Evolutionary conservation across 2,113 vertebrate species (phyloP).

Genomic region (Protobothrops flavoviridis): DNA sequence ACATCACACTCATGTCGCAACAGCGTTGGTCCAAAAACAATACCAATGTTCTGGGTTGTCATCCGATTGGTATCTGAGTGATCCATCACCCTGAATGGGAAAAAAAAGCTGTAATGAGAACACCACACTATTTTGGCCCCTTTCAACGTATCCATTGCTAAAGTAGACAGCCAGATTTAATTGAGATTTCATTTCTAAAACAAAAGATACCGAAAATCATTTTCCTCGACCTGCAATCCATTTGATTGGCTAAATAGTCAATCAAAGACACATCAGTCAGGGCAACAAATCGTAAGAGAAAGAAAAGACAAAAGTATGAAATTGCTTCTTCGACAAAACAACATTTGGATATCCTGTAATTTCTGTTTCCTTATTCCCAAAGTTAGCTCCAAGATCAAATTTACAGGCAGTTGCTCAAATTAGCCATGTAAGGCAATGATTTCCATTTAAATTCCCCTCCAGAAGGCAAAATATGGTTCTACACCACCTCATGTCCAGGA

Average conservation of each 20-base stretch:
- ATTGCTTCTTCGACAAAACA: neutral
- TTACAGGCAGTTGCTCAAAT: neutral
- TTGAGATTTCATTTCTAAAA: neutral
- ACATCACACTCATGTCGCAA: conserved; percentile 84
- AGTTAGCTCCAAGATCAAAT: neutral
- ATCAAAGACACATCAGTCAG: neutral
- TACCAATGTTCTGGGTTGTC: conserved; percentile 90
- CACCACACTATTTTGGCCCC: neutral
- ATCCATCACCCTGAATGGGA: conserved; percentile 77
- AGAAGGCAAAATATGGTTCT: neutral
- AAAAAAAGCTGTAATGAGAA: neutral
- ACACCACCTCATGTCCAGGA: neutral
- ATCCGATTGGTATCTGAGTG: conserved; percentile 81
- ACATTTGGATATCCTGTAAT: neutral
- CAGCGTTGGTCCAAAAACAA: conserved; percentile 91
- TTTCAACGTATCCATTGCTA: neutral
- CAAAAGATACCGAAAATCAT: neutral
- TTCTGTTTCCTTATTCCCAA: neutral
- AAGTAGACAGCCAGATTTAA: neutral
- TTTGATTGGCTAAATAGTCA: neutral
- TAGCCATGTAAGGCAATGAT: neutral
- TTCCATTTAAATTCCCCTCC: neutral
- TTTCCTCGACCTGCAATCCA: neutral
- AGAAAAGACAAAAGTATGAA: neutral
- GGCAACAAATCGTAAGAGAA: neutral